Evolutionary conservation across 2,888 invertebrate species (phyloP), one percentile per base, ranked within the genome.

Genomic region (Tachina fera): DNA sequence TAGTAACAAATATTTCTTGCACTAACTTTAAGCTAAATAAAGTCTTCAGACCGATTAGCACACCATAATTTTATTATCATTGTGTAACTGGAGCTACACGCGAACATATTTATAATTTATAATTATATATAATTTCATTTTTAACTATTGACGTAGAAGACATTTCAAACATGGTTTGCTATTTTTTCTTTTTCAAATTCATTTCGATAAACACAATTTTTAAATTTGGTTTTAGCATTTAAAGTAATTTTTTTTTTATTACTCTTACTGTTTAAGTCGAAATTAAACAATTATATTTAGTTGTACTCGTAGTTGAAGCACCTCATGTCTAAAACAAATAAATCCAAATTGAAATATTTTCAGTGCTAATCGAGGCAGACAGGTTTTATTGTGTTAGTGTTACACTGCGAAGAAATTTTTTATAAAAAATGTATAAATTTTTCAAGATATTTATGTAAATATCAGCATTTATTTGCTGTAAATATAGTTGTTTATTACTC

Each of bases 131-230:
- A 80, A 72, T 58, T 72, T 41, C 41, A 72, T 72, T 49, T 61
- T 72, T 16, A 67, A 58, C 80, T 72, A 51, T 58, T 80, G 72
- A 58, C 58, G 72, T 80, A 74, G 65, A 80, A 79, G 72, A 72
- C 31, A 72, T 80, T 68, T 68, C 68, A 41, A 58, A 3, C n/a
- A 67, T 45, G 22, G 45, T 58, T 65, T 41, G 31, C 56, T n/a
- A n/a, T 31, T n/a, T 14, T 3, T 31, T 68, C 19, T 9, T 22
- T 56, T 70, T 56, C 8, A 8, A 49, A n/a, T 13, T 3, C 13
- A 16, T 61, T 56, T 61, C 8, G 14, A 11, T 60, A 63, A 45
- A 8, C 9, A 19, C 8, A 41, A 9, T 60, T 72, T 63, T 45
- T 45, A 1, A 51, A 22, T 49, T 72, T 45, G 31, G 16, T 41